phyloP scores from a whole-genome alignment of 1,140 invertebrate species.

The Penaeus indicus region DNA sequence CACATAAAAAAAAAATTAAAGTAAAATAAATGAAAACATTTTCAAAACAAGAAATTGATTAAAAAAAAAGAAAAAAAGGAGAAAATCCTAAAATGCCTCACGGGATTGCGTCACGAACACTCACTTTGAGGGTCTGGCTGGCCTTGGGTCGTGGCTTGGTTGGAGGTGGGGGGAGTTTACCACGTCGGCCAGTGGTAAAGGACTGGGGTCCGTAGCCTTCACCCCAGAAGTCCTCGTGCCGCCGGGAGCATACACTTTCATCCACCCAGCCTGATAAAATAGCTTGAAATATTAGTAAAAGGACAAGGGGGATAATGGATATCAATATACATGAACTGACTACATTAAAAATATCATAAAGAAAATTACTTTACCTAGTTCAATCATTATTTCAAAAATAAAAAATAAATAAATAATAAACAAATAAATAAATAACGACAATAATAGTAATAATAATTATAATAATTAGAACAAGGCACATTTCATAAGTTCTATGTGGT shows the following conservation, averaged over 20 bases:
- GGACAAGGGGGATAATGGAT: neutral
- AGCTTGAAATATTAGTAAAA: slow-evolving; percentile 29
- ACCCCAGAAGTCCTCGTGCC: slow-evolving; percentile 71
- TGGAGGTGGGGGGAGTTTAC: slow-evolving; percentile 76
- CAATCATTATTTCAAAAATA: neutral
- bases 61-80: slow-evolving; percentile 35
- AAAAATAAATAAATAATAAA: no score
- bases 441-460: no score
- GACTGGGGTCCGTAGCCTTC: slow-evolving; percentile 80
- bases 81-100: slow-evolving; percentile 50
- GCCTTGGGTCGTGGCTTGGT: slow-evolving; percentile 79
- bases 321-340: neutral
- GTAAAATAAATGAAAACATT: no score
- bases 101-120: slow-evolving; percentile 28
- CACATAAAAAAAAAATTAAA: no score
- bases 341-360: neutral
- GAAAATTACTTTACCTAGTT: neutral
- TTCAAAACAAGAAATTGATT: neutral
- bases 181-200: slow-evolving; percentile 84
- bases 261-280: slow-evolving; percentile 75
- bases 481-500: no score
- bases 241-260: slow-evolving; percentile 76
- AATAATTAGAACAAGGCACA: no score
- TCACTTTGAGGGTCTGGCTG: slow-evolving; percentile 85
- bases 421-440: no score